Evolutionary conservation across 1,140 invertebrate species (phyloP), one percentile per base, ranked within the genome.

Genomic region (Planococcus citri): DNA sequence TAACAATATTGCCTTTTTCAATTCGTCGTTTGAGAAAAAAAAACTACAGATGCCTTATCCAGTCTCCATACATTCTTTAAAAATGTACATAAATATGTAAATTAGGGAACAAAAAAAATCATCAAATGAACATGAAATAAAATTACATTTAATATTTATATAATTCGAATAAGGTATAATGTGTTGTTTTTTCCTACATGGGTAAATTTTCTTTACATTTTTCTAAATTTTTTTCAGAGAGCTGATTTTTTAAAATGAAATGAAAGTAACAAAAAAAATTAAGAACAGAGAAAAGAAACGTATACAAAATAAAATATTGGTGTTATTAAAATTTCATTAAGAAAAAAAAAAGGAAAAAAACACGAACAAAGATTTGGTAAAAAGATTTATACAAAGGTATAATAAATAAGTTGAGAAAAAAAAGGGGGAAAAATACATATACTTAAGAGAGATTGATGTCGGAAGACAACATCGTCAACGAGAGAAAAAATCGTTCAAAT

Each of bases 231-330:
- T 17, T n/a, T 9, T 33, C n/a, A 37, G 6, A 37, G 6, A 37
- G 33, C 33, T 37, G 14, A 37, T 37, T 8, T 37, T 8, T 8
- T 37, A 37, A 37, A 8, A 37, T 6, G 33, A 17, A 51, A 17
- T 3, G 17, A 14, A 51, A 51, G 41, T 17, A 9, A 33, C 12
- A 12, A 33, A 12, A 33, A 33, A 3, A 51, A 51, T 9, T 9
- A 51, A 17, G 17, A 14, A 51, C 41, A 14, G 41, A 51, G 41
- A 51, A 20, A 51, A 51, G n/a, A 51, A 51, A 14, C 41, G 41
- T 51, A 51, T 51, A 51, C 41, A 51, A 51, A 51, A 51, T 51
- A 9, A 51, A 33, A 51, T n/a, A 51, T 51, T 51, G 41, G 41
- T 51, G 41, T 51, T 51, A 20, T 9, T 51, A 51, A 51, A 51